Percentiles rank a stretch among this genome's conserved stretches.
phyloP scores from a whole-genome alignment of 2,888 invertebrate genomes.

The Ectemnius continuus region DNA sequence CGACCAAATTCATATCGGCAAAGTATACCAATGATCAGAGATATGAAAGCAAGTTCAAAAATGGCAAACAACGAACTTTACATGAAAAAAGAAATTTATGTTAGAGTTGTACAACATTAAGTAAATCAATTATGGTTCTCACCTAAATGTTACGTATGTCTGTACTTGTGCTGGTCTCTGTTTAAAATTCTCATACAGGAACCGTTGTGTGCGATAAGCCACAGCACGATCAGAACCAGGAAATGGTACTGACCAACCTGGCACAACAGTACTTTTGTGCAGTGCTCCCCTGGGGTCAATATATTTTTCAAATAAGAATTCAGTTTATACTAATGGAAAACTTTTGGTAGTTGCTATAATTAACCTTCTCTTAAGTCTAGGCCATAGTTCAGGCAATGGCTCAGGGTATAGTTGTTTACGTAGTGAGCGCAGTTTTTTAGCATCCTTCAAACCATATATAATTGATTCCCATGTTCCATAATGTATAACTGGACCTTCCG shows the following conservation, averaged over 20 bases:
- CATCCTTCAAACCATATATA: constrained; percentile 86
- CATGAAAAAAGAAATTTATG: constrained; percentile 43
- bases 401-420: constrained; percentile 85
- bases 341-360: not conserved
- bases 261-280: constrained; percentile 78
- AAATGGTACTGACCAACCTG: constrained; percentile 87
- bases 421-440: constrained; percentile 82
- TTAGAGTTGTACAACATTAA: constrained; percentile 5
- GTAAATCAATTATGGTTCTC: constrained; percentile 26
- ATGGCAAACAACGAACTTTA: constrained; percentile 79
- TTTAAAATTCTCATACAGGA: constrained; percentile 83
- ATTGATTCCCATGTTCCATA: constrained; percentile 95
- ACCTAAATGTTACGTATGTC: constrained; percentile 83
- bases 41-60: constrained; percentile 80
- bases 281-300: constrained; percentile 67
- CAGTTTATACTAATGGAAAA: too few species aligned
- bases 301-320: not conserved
- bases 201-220: constrained; percentile 89
- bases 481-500: constrained; percentile 81
- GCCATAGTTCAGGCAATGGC: constrained; percentile 82
- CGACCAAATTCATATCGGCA: constrained; percentile 83
- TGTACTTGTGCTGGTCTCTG: constrained; percentile 88
- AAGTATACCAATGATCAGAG: constrained; percentile 82
- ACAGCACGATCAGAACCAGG: constrained; percentile 91
- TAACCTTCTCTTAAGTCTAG: constrained; percentile 81